Percentiles rank a stretch among this genome's conserved stretches.
These are phyloP conservation scores for Triops cancriformis DNA, from an alignment of 1,140 invertebrate species.

Conservation along the genomic window DNA sequence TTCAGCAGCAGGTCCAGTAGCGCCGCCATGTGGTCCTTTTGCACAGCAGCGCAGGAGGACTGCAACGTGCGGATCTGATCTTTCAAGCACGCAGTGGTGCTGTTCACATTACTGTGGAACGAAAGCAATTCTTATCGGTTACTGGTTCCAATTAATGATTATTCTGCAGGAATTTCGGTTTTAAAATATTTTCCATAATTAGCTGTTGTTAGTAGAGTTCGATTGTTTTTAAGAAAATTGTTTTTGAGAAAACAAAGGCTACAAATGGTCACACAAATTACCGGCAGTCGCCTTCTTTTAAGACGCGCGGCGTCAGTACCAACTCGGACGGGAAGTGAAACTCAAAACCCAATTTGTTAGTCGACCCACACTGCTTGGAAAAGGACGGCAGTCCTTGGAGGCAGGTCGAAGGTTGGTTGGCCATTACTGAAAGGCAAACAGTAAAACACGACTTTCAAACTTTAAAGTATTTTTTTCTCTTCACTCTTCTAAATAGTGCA, in stretches of 20 bases:
- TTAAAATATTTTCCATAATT: no score
- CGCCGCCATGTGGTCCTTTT: not conserved
- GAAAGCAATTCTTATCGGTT: not conserved
- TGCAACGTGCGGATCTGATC: not conserved
- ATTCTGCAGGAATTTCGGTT: no score
- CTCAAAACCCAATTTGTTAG: not conserved
- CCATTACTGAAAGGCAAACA: not conserved
- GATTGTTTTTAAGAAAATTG: not conserved
- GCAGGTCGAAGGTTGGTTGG: not conserved
- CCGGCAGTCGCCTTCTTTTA: not conserved
- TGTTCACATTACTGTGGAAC: not conserved
- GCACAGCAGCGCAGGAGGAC: not conserved
- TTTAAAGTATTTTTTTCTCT: no score
- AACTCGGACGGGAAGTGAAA: not conserved
- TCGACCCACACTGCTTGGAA: not conserved
- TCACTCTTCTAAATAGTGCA: no score
- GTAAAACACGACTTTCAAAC: no score
- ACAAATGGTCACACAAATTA: not conserved
- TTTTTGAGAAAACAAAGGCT: not conserved
- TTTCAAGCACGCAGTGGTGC: not conserved
- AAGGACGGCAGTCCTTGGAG: not conserved
- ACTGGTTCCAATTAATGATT: no score
- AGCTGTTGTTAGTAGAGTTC: no score
- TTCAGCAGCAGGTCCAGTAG: not conserved
- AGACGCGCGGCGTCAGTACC: not conserved